A percentile compares a stretch with the other conserved stretches of the same genome.
Conservation (phyloP, 2,888 invertebrate species). For the Stenolophus ochropezus region DNA sequence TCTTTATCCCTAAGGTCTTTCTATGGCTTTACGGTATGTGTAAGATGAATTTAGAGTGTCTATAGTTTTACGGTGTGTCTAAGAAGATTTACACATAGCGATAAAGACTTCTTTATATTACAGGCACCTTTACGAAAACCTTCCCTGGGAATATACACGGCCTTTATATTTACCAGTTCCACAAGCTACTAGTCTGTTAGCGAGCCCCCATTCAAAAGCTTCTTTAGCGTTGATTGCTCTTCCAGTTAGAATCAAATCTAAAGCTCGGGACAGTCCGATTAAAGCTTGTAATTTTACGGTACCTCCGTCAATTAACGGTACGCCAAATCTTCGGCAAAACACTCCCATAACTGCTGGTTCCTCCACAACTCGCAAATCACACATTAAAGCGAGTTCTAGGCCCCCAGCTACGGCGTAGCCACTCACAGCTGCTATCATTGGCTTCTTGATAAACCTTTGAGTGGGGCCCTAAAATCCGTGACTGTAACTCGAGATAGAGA, state of each 20-base stretch:
- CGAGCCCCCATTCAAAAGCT: conserved; percentile 88
- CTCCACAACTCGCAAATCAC: conserved; percentile 92
- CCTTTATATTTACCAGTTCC: conserved; percentile 86
- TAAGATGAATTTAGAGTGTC: no score
- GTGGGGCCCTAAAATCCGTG: conserved; percentile 80
- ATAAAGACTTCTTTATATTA: no score
- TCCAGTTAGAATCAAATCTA: conserved; percentile 94
- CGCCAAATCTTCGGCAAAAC: conserved; percentile 89
- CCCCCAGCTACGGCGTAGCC: conserved; percentile 95
- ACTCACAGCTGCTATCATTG: conserved; percentile 90
- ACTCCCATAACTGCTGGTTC: conserved; percentile 91
- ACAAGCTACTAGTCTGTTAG: conserved; percentile 85
- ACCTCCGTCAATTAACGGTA: conserved; percentile 89
- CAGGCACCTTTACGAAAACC: no score
- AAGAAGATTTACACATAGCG: no score
- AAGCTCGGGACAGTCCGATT: conserved; percentile 88
- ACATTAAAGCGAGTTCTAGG: conserved; percentile 92
- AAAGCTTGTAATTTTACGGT: conserved; percentile 88
- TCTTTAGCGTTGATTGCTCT: conserved; percentile 85
- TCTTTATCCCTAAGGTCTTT: no score
- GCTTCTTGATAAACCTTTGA: conserved; percentile 85
- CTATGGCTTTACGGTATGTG: no score
- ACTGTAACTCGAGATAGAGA: no score
- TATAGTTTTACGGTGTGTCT: no score
- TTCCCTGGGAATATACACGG: no score